Evolutionary conservation across 2,797 vertebrate species (phyloP), one percentile per base, ranked within the genome.

Genomic region (Artibeus lituratus): DNA sequence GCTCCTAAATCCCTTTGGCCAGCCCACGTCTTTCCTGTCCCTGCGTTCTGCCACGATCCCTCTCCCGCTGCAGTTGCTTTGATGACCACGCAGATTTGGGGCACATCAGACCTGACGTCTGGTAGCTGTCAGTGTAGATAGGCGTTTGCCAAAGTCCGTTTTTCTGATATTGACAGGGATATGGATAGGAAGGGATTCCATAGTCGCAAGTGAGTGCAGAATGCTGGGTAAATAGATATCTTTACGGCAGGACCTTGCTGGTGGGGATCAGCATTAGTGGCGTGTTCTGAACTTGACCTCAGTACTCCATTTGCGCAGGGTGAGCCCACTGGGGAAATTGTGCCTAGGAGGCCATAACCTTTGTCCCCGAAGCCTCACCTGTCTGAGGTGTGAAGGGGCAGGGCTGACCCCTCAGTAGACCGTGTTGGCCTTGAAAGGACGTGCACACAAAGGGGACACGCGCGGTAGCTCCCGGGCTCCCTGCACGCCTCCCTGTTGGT

Each of bases 1-100:
- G 29, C 82, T 49, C 69, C 94, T 92, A 90, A 96, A 96, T 97
- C 97, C 97, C 83, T 55, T 77, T 0, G 0, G 59, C 83, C 90
- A 67, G 32, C 65, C 94, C 62, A 0, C 0, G 3, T 84, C 80
- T 87, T 94, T 69, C 87, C 86, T 69, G 72, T 42, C 35, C 78
- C 81, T 18, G n/a, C 1, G 0, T 11, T 21, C 77, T 59, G 67
- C 55, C 72, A 44, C 0, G 1, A 85, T 69, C 74, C 80, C 29
- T 85, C 32, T 47, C 55, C 26, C 15, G 19, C 51, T 78, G 78
- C 0, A 1, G 53, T 22, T 42, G 39, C 59, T 80, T 49, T 49
- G 69, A 62, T 8, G 24, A n/a, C 37, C 39, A 2, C 11, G n/a
- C 5, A 70, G 55, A 69, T 22, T n/a, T 4, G 37, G 16, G 44